These are phyloP conservation scores for Peromyscus nudipes DNA, from an alignment of 2,797 vertebrate species.

Conservation along the genomic window DNA sequence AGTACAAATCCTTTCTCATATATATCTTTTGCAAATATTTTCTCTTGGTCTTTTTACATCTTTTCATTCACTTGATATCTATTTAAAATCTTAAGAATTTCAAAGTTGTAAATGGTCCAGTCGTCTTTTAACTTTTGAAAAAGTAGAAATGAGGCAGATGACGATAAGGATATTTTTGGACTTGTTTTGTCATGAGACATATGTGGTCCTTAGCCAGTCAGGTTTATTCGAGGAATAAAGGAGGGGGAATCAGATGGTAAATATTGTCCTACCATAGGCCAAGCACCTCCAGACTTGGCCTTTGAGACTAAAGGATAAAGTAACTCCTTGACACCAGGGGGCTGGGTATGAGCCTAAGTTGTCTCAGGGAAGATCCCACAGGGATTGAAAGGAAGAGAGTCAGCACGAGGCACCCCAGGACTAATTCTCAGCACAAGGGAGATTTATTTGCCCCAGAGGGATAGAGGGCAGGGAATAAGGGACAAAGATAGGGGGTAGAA, in stretches of 20 bases:
- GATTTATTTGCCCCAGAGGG: background rate
- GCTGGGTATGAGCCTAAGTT: background rate
- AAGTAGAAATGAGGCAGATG: background rate
- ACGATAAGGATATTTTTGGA: conserved; percentile 3
- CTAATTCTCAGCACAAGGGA: too few species aligned
- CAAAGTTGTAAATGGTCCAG: background rate
- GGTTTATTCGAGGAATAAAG: background rate
- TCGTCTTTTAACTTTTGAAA: background rate
- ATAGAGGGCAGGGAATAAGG: background rate
- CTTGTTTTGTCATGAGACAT: background rate
- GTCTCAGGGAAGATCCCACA: background rate
- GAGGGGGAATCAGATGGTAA: background rate
- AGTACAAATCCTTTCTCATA: background rate
- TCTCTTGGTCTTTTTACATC: background rate
- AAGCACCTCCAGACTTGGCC: background rate
- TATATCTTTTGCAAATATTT: conserved; percentile 37
- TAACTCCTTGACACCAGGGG: background rate
- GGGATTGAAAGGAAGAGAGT: background rate
- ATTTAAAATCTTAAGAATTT: background rate
- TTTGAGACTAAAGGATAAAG: background rate
- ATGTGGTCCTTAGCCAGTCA: background rate
- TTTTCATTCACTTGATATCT: conserved; percentile 42
- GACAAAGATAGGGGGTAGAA: background rate
- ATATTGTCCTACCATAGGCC: background rate
- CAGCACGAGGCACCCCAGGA: background rate